Conservation (phyloP, 1,140 invertebrate genomes). For the Micrasema longulum region DNA sequence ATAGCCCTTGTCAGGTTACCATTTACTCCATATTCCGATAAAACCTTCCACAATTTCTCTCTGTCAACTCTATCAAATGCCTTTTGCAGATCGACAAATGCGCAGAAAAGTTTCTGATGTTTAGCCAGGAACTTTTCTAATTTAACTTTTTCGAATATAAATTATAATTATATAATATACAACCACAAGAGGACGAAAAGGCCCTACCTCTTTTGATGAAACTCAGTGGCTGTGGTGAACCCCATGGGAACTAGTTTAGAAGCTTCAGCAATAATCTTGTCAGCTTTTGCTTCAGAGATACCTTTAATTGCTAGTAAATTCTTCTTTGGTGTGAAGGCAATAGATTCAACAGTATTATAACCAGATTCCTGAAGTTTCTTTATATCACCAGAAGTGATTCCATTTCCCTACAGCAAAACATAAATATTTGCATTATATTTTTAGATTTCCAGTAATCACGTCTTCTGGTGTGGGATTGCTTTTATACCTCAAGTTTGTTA, state of each 20-base stretch:
- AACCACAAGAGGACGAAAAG: too few species aligned
- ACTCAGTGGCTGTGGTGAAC: constrained; percentile 96
- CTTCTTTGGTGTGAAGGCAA: constrained; percentile 96
- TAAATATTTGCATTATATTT: too few species aligned
- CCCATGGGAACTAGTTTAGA: constrained; percentile 96
- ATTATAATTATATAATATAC: too few species aligned
- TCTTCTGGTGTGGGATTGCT: too few species aligned
- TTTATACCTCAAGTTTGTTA: constrained; percentile 73
- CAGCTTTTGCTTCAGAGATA: constrained; percentile 97
- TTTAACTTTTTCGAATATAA: too few species aligned
- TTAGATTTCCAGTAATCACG: neutral
- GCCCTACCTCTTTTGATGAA: constrained; percentile 86
- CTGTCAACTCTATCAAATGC: too few species aligned
- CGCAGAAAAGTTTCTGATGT: too few species aligned
- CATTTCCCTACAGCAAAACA: constrained; percentile 75
- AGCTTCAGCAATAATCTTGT: constrained; percentile 94
- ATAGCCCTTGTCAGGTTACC: too few species aligned
- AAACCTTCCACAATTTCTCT: too few species aligned
- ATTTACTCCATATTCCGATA: too few species aligned
- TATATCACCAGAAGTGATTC: constrained; percentile 90
- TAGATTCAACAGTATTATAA: constrained; percentile 93
- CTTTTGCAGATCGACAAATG: too few species aligned
- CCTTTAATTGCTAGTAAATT: constrained; percentile 92
- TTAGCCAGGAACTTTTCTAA: too few species aligned
- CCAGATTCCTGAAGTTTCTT: constrained; percentile 95